Evolutionary conservation across 2,797 vertebrate species (phyloP).

Genomic region (Avahi laniger): DNA sequence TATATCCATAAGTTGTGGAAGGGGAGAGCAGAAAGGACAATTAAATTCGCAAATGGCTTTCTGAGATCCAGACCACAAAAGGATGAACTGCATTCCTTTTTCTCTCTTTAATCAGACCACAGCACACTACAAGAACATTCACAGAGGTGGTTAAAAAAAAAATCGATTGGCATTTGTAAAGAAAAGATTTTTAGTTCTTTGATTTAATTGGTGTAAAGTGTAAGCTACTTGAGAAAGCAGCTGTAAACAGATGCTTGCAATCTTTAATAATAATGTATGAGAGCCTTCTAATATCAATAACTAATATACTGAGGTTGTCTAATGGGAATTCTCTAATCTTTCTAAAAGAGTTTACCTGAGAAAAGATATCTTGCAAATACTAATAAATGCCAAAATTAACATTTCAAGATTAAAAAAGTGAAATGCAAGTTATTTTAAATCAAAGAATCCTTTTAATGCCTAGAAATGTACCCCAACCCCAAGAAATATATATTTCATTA

Average conservation of each 20-base stretch:
- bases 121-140: neutral
- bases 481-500: neutral
- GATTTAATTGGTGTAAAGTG: neutral
- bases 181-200: neutral
- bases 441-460: neutral
- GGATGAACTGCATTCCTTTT: neutral
- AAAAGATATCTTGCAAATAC: neutral
- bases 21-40: neutral
- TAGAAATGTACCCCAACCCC: neutral
- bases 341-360: neutral
- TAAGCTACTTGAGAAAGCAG: neutral
- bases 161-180: neutral
- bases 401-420: neutral
- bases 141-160: neutral
- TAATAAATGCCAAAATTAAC: neutral
- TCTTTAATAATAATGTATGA: neutral
- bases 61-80: neutral
- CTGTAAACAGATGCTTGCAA: neutral
- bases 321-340: neutral
- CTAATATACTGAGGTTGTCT: neutral
- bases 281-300: neutral
- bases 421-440: neutral
- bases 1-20: constrained; percentile 2
- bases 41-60: neutral
- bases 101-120: neutral